Conservation (phyloP, 2,888 invertebrate species). For the Apodemia zela region DNA sequence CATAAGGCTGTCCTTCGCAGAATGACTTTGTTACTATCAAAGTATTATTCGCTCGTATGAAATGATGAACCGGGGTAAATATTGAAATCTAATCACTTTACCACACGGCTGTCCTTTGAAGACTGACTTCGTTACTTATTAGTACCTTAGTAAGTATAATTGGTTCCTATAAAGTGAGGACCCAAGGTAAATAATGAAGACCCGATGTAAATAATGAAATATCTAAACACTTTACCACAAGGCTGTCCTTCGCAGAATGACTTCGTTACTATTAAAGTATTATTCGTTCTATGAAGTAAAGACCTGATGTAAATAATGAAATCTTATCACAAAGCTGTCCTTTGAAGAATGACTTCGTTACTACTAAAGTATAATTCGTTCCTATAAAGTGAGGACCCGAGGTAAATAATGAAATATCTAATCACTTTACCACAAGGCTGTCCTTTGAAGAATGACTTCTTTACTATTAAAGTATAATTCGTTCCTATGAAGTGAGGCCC, state of each 20-base stretch:
- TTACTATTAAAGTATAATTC: conserved; percentile 13
- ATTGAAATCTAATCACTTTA: too few relatives aligned
- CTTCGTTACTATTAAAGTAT: conserved; percentile 5
- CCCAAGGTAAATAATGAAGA: conserved; percentile 16
- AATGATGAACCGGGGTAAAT: neutral
- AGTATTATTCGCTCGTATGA: conserved; percentile 3
- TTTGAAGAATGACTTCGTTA: neutral
- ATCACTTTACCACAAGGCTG: neutral
- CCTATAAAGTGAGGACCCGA: neutral
- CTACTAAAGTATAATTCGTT: conserved; percentile 8
- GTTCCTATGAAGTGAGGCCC: neutral
- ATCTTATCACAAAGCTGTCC: too few relatives aligned
- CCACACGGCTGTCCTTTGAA: too few relatives aligned
- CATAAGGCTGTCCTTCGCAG: neutral
- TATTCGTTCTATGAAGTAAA: neutral
- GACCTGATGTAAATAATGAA: conserved; percentile 2
- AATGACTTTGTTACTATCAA: neutral
- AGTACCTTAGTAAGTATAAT: too few relatives aligned
- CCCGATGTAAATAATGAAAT: too few relatives aligned
- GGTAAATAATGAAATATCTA: neutral
- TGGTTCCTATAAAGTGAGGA: too few relatives aligned
- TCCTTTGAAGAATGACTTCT: neutral
- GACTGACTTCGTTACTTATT: too few relatives aligned
- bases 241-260: neutral
- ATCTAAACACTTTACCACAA: neutral